phyloP scores from a whole-genome alignment of 1,140 invertebrate genomes.

The Drosophila azteca region DNA sequence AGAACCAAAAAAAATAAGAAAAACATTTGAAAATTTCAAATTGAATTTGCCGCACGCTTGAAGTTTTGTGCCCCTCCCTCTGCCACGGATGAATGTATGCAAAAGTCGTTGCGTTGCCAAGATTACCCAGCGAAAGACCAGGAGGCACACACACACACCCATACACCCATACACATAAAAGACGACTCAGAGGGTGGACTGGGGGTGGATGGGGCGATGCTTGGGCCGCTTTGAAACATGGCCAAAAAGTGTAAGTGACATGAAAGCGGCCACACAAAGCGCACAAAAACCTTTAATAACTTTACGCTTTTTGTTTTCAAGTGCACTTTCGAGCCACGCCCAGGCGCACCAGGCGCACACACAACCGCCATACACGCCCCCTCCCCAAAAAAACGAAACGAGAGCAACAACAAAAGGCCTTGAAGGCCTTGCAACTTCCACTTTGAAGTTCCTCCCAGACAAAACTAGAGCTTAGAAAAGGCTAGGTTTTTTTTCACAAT shows the following conservation, averaged over 20 bases:
- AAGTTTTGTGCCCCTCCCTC: slow-evolving; percentile 42
- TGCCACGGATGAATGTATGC: slow-evolving; percentile 36
- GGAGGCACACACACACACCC: slow-evolving; percentile 41
- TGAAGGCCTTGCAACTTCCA: slow-evolving; percentile 54
- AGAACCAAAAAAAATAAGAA: slow-evolving; percentile 35
- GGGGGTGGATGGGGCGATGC: slow-evolving; percentile 8
- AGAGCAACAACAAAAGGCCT: slow-evolving; percentile 45
- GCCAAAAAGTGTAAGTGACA: slow-evolving; percentile 77
- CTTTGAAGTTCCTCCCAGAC: slow-evolving; percentile 65
- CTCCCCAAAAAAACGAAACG: slow-evolving; percentile 9
- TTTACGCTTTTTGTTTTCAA: slow-evolving; percentile 80
- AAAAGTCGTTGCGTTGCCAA: slow-evolving; percentile 64
- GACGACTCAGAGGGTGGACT: slow-evolving; percentile 14
- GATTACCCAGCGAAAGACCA: slow-evolving; percentile 50
- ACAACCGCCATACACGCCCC: slow-evolving; percentile 36
- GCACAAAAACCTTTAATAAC: slow-evolving; percentile 78
- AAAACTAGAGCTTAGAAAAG: slow-evolving; percentile 17
- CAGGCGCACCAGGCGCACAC: slow-evolving; percentile 3
- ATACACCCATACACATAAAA: slow-evolving; percentile 47
- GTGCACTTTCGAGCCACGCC: slow-evolving; percentile 55
- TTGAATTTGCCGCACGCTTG: slow-evolving; percentile 81
- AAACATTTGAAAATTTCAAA: slow-evolving; percentile 80
- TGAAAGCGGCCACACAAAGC: slow-evolving; percentile 73
- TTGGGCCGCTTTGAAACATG: slow-evolving; percentile 40
- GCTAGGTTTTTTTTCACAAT: no score